These are phyloP conservation scores for Atrichornis clamosus DNA, from an alignment of 2,113 vertebrate species.

Conservation along the genomic window DNA sequence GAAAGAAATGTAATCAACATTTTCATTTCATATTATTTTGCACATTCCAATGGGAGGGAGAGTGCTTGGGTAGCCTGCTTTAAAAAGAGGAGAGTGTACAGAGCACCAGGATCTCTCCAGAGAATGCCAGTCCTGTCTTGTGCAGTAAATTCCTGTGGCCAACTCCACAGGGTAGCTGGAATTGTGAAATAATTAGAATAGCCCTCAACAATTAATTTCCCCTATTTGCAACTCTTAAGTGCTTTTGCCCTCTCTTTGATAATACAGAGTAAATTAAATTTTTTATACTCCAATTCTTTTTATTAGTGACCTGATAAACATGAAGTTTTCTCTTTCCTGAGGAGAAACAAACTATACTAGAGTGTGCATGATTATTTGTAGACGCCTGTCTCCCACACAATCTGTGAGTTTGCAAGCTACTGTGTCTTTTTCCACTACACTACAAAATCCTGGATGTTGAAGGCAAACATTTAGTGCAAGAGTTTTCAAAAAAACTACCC, in stretches of 20 bases:
- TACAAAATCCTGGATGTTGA: background rate
- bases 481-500: background rate
- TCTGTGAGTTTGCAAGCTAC: background rate
- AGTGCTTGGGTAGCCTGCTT: background rate
- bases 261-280: background rate
- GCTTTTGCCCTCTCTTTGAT: background rate
- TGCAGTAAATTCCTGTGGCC: background rate
- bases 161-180: background rate
- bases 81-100: background rate
- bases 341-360: background rate
- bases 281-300: background rate
- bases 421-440: background rate
- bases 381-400: background rate
- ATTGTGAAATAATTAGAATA: background rate
- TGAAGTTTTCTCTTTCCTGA: background rate
- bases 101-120: background rate
- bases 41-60: background rate
- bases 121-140: background rate
- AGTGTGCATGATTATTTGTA: background rate
- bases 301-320: background rate
- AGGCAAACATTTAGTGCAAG: background rate
- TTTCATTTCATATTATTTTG: background rate
- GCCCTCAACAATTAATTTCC: background rate
- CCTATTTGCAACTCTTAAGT: background rate
- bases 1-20: background rate